Evolutionary conservation across 2,113 vertebrate genomes (phyloP).

Genomic region (Trichomycterus rosablanca): DNA sequence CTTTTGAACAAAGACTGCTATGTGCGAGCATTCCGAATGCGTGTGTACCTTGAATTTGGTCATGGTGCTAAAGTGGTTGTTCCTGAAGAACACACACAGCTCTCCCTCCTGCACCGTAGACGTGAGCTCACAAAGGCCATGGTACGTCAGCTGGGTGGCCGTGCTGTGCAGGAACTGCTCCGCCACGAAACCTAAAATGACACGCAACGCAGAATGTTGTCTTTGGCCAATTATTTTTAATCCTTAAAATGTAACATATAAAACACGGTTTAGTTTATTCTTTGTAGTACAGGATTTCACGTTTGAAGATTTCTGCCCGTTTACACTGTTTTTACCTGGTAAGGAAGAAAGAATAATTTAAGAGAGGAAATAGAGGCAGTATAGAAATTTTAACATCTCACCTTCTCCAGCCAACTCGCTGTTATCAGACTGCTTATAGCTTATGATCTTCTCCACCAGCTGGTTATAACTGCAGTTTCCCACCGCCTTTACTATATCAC

Average conservation of each 20-base stretch:
- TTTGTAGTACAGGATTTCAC: too few relatives aligned
- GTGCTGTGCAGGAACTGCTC: conserved; percentile 96
- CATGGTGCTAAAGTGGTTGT: conserved; percentile 99
- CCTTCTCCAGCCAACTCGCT: conserved; percentile 94
- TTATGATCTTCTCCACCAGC: conserved; percentile 98
- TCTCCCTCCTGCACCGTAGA: conserved; percentile 95
- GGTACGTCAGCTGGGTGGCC: conserved; percentile 95
- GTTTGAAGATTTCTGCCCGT: too few relatives aligned
- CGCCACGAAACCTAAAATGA: conserved; percentile 85
- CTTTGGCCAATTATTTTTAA: too few relatives aligned
- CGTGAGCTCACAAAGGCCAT: conserved; percentile 93
- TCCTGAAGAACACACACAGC: conserved; percentile 98
- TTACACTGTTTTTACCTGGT: too few relatives aligned
- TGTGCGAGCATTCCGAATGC: too few relatives aligned
- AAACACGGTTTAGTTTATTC: too few relatives aligned
- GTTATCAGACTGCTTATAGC: conserved; percentile 93
- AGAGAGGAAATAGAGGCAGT: not conserved
- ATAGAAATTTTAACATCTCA: conserved; percentile 52
- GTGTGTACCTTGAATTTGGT: conserved; percentile 92
- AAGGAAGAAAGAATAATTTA: too few relatives aligned
- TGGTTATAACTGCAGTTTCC: conserved; percentile 99
- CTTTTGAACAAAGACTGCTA: too few relatives aligned
- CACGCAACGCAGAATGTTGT: too few relatives aligned
- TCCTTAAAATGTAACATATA: too few relatives aligned
- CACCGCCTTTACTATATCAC: conserved; percentile 91